Evolutionary conservation across 2,797 vertebrate species (phyloP), one percentile per base, ranked within the genome.

Genomic region (Tauraco hartlaubi): DNA sequence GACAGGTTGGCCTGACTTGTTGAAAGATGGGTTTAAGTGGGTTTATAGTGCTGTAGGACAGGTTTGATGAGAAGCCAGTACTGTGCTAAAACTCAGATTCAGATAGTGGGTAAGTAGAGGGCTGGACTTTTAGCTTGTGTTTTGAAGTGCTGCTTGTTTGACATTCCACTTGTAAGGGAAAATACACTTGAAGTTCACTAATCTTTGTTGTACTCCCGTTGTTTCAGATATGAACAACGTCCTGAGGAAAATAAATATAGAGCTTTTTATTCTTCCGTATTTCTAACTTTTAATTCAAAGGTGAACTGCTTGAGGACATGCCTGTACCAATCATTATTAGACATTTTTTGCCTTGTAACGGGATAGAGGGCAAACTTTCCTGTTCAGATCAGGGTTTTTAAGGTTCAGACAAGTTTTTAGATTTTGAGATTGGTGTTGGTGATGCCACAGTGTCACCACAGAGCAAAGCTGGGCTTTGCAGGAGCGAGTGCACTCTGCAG

Each of bases 11-110:
- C 21, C 16, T 74, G 14, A n/a, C 51, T 86, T 56, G 21, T 48
- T 43, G 64, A 41, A 90, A 68, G 37, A 49, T 9, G 26, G 15
- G 8, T 91, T 92, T 69, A 81, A 78, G 62, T 44, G 28, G 33
- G 12, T 81, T 86, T 59, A 14, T 63, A 43, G 15, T 79, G 51
- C 37, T 72, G 11, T 61, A 71, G 43, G 68, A 39, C 21, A 55
- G 15, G 8, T 79, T 74, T 77, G 25, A 52, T 83, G 31, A 49
- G 68, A 64, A 83, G 37, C 49, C 31, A 43, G 33, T 43, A 33
- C 22, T 80, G 39, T 62, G 44, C 48, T 86, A 52, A 90, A 90
- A 52, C 20, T 79, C 43, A 41, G 19, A 31, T 91, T 92, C 39
- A 79, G 4, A 15, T 75, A 54, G 20, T 68, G 17, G 20, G 15